Base-by-base conservation (phyloP, 2,797 vertebrate genomes). In the Erpetoichthys calabaricus region DNA sequence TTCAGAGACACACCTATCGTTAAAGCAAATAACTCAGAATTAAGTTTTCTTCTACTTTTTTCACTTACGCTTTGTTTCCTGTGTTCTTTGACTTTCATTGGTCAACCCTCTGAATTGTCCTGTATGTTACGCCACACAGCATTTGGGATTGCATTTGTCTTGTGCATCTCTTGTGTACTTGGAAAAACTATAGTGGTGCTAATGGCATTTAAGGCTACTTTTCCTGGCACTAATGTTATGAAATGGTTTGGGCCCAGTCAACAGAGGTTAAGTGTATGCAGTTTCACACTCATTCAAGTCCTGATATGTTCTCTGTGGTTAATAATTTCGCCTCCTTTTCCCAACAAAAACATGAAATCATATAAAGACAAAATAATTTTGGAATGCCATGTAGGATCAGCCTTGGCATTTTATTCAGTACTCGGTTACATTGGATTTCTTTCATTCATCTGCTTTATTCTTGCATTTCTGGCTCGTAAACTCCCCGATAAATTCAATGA, bases 401-500 rank as follows among this genome's bases (percentile, higher is more conserved):
- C 25, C 25, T 25, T 25, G 25, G 25, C 25, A 25, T 25, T 25
- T 25, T 25, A 25, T 25, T 25, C 25, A 25, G 25, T 25, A 25
- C 25, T 25, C 2, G 25, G 25, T 25, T 25, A 25, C 25, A 25
- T 25, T 25, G 25, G 25, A 25, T 25, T 2, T 25, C 25, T 25
- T 25, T 25, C 25, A 25, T 25, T 25, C 25, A 25, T 51, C 4
- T 58, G 57, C n/a, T 58, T 47, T 10, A 44, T n/a, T 1, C 42
- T 58, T 43, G 57, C 57, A 6, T 58, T 58, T 47, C 53, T 58
- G 7, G 47, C 57, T 2, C 43, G 57, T 4, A 58, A 58, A 6
- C 42, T 58, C 3, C 57, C 57, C 4, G 43, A 52, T 8, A 58
- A 58, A 7, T 58, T 58, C 49, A 58, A 58, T 3, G 57, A 58